Conservation (phyloP, 2,888 invertebrate genomes). For the Coleophora flavipennella region DNA sequence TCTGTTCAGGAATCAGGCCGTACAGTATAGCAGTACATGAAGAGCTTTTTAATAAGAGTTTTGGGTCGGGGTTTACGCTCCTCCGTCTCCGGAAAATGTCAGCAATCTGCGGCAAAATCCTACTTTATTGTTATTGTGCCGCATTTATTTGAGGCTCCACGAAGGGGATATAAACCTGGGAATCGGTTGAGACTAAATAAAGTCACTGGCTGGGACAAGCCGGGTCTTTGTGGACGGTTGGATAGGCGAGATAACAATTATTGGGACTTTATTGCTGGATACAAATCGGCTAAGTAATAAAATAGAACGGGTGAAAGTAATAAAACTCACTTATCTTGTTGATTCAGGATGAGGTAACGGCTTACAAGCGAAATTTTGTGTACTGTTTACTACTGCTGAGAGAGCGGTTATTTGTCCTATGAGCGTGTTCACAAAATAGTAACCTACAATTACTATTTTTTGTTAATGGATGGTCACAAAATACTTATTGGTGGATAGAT, state of each 20-base stretch:
- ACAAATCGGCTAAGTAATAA: conserved; percentile 33
- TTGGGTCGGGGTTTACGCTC: conserved; percentile 41
- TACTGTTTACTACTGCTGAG: too few species aligned
- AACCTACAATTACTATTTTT: too few species aligned
- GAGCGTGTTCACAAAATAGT: too few species aligned
- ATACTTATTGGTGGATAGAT: too few species aligned
- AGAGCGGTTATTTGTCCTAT: too few species aligned
- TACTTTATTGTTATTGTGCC: conserved; percentile 64
- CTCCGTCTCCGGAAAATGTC: conserved; percentile 59
- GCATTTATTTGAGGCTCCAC: conserved; percentile 54
- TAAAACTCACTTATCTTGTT: conserved; percentile 10
- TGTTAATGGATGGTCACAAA: too few species aligned
- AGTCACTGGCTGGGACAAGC: conserved; percentile 30
- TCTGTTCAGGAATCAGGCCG: conserved; percentile 27
- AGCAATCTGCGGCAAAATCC: conserved; percentile 61
- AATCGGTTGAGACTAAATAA: conserved; percentile 59
- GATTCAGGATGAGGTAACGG: too few species aligned
- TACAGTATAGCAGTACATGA: conserved; percentile 28
- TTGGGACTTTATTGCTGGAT: conserved; percentile 41
- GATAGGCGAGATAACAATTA: conserved; percentile 56
- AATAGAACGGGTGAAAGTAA: conserved; percentile 16
- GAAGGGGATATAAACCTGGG: conserved; percentile 55
- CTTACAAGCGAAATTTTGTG: neutral
- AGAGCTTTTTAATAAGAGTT: conserved; percentile 61
- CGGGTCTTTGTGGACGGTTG: conserved; percentile 34